Percentiles rank a stretch among this genome's conserved stretches.
phyloP scores from a whole-genome alignment of 2,888 invertebrate species.

The Thymelicus acteon region DNA sequence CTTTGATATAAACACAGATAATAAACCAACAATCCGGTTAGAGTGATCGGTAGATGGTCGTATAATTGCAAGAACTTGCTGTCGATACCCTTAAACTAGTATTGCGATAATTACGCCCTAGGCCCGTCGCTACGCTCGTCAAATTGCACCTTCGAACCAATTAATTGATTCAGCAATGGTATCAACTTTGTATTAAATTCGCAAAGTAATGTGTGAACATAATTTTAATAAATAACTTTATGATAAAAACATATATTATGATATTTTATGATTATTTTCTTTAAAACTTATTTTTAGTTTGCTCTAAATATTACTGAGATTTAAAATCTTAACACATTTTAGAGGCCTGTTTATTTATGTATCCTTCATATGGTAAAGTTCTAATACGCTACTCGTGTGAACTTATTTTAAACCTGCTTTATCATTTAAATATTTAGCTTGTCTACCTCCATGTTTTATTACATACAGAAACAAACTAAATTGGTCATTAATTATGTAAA shows the following conservation, averaged over 20 bases:
- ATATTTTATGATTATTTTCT: no score
- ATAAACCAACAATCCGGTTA: slow-evolving; percentile 21
- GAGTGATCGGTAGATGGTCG: slow-evolving; percentile 16
- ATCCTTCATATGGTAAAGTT: no score
- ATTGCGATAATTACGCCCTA: slow-evolving; percentile 20
- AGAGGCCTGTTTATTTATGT: no score
- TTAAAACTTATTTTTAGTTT: no score
- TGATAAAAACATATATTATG: no score
- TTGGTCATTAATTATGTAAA: slow-evolving; percentile 3
- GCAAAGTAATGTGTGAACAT: slow-evolving; percentile 8
- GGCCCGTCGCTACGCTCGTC: slow-evolving; percentile 7
- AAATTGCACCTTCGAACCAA: slow-evolving; percentile 22
- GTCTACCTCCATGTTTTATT: no score
- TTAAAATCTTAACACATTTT: no score
- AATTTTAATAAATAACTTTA: no score
- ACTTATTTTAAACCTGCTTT: no score
- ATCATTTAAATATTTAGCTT: no score
- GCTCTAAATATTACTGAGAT: no score
- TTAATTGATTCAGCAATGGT: slow-evolving; percentile 15
- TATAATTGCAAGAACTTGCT: slow-evolving; percentile 25
- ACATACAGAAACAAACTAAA: background rate
- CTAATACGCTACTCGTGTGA: no score
- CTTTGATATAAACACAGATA: background rate
- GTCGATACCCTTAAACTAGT: slow-evolving; percentile 25
- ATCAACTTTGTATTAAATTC: slow-evolving; percentile 4